Conservation (phyloP, 2,113 vertebrate genomes). For the Quiscalus mexicanus region DNA sequence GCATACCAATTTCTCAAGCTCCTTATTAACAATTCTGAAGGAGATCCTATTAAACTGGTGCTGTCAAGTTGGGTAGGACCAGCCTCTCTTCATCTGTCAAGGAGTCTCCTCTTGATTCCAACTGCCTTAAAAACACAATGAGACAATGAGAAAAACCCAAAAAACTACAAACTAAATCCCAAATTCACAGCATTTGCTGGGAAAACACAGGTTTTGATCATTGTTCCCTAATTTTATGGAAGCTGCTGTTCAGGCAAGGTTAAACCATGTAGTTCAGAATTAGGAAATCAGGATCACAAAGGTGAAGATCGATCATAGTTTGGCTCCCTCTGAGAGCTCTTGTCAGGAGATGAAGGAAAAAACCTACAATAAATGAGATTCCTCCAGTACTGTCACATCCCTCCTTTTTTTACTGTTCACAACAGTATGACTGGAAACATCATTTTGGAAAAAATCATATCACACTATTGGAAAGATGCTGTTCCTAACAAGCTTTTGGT, state of each 20-base stretch:
- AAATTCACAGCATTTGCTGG: not conserved
- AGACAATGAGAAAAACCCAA: not conserved
- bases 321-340: not conserved
- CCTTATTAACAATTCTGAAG: not conserved
- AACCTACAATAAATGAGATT: not conserved
- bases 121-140: not conserved
- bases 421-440: not conserved
- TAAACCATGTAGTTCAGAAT: not conserved
- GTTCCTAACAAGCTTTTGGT: not conserved
- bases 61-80: conserved; percentile 21
- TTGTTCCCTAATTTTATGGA: not conserved
- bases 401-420: not conserved
- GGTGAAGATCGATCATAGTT: not conserved
- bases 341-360: not conserved
- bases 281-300: not conserved
- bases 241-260: not conserved
- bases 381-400: not conserved
- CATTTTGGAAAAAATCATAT: not conserved
- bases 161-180: not conserved
- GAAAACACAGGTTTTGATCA: not conserved
- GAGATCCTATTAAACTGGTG: conserved; percentile 6
- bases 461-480: not conserved
- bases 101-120: not conserved
- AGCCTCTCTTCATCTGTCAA: not conserved
- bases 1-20: not conserved